Conservation (phyloP, 2,113 vertebrate genomes). For the Percopsis transmontana region DNA sequence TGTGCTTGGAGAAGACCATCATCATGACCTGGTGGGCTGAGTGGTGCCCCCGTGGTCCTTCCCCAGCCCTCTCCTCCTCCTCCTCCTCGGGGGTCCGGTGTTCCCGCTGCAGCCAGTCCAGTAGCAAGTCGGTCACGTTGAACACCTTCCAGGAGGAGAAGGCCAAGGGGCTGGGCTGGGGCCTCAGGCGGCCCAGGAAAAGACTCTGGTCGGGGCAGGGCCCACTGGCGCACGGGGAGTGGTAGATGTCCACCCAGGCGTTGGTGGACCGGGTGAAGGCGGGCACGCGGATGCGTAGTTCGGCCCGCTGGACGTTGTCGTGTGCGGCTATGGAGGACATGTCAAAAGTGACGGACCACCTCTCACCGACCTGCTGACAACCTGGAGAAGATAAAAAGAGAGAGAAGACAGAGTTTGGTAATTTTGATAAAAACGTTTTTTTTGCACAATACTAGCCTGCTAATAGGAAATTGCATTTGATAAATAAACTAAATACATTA, state of each 20-base stretch:
- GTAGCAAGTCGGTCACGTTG: constrained; percentile 80
- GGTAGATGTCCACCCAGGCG: constrained; percentile 80
- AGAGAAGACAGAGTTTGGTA: not conserved
- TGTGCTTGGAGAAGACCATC: constrained; percentile 84
- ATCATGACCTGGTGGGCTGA: constrained; percentile 75
- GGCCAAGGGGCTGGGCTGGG: constrained; percentile 38
- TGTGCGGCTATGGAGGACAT: constrained; percentile 81
- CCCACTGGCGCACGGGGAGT: constrained; percentile 58
- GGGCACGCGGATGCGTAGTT: constrained; percentile 79
- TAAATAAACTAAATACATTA: not conserved
- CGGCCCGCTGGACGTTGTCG: constrained; percentile 79
- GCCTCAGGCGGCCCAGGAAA: constrained; percentile 77
- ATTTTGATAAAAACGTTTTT: constrained; percentile 1
- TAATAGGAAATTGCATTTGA: no score
- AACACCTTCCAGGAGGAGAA: constrained; percentile 83
- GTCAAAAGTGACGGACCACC: constrained; percentile 85
- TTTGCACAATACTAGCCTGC: no score
- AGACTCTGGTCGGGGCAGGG: constrained; percentile 64
- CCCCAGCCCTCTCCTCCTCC: not conserved
- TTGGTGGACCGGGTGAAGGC: constrained; percentile 42
- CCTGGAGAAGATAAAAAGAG: constrained; percentile 67
- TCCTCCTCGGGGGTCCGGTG: not conserved
- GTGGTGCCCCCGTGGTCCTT: constrained; percentile 34
- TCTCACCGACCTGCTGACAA: constrained; percentile 73
- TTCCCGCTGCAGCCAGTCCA: constrained; percentile 75